Percentiles rank a stretch among this genome's conserved stretches.
These are phyloP conservation scores for Neodon shergylaensis DNA, from an alignment of 2,113 vertebrate genomes.

Conservation along the genomic window DNA sequence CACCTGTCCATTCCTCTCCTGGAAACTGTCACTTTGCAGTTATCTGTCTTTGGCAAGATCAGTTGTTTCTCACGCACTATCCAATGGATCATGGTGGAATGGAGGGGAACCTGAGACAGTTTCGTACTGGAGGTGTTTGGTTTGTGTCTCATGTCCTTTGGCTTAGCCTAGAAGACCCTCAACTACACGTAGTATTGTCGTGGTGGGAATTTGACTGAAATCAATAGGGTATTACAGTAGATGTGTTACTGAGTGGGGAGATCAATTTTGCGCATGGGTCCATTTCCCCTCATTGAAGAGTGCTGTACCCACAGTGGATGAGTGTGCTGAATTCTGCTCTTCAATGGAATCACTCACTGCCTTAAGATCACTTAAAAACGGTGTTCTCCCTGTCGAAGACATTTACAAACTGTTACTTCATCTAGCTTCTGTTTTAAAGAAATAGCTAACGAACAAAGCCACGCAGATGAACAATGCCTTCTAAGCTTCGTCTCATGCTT, in stretches of 20 bases:
- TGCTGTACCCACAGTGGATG: neutral
- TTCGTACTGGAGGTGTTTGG: neutral
- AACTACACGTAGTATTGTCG: constrained; percentile 51
- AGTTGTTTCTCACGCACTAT: constrained; percentile 36
- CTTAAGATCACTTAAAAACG: neutral
- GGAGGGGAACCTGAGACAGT: neutral
- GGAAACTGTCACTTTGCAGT: constrained; percentile 56
- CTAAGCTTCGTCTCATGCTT: neutral
- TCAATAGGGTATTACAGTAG: constrained; percentile 37
- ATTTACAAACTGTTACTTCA: neutral
- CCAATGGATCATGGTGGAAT: constrained; percentile 61
- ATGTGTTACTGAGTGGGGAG: constrained; percentile 38
- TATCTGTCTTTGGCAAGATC: constrained; percentile 60
- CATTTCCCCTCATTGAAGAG: neutral
- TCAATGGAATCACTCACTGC: constrained; percentile 5
- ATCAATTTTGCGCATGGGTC: neutral
- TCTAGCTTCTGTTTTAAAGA: neutral
- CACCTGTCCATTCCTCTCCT: constrained; percentile 67
- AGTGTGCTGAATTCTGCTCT: neutral
- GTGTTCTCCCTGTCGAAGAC: neutral
- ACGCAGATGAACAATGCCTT: neutral
- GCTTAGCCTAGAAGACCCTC: constrained; percentile 41
- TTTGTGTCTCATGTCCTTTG: neutral
- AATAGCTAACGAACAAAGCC: neutral
- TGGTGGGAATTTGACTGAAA: constrained; percentile 28